A percentile compares a stretch with the other conserved stretches of the same genome.
Conservation (phyloP, 2,797 vertebrate species). For the Gadopsis marmoratus region DNA sequence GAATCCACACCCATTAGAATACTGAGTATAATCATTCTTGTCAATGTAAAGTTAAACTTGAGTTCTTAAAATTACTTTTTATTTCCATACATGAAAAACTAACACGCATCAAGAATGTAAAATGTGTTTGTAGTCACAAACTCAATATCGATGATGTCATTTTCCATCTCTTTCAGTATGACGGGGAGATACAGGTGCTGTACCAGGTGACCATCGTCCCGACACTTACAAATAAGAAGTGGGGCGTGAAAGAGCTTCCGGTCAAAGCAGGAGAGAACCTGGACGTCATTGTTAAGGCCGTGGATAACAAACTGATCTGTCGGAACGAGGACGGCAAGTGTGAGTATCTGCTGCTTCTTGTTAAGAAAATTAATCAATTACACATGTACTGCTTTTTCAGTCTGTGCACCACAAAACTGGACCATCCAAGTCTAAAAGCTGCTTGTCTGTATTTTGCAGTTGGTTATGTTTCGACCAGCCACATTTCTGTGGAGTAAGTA, state of each 20-base stretch:
- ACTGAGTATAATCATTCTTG: not conserved
- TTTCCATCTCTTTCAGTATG: conserved; percentile 83
- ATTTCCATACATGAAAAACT: not conserved
- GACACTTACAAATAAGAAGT: conserved; percentile 85
- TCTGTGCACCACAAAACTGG: not conserved
- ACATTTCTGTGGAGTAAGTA: conserved; percentile 90
- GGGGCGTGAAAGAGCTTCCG: conserved; percentile 87
- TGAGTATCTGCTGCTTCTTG: conserved; percentile 82
- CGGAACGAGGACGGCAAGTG: conserved; percentile 94
- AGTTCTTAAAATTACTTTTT: not conserved
- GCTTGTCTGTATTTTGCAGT: conserved; percentile 81
- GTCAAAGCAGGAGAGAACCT: conserved; percentile 90
- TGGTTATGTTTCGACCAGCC: conserved; percentile 89
- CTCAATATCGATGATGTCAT: not conserved
- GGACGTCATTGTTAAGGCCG: conserved; percentile 89
- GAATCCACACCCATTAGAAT: not conserved
- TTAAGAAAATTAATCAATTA: not conserved
- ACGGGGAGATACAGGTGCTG: conserved; percentile 91
- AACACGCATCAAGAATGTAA: not conserved
- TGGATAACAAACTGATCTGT: conserved; percentile 90
- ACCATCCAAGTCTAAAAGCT: conserved; percentile 7
- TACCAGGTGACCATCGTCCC: conserved; percentile 83
- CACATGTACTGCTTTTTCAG: not conserved
- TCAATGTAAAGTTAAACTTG: not conserved
- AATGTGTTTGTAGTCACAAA: not conserved